Conservation (phyloP, 2,113 vertebrate genomes). For the Cnemophilus loriae region DNA sequence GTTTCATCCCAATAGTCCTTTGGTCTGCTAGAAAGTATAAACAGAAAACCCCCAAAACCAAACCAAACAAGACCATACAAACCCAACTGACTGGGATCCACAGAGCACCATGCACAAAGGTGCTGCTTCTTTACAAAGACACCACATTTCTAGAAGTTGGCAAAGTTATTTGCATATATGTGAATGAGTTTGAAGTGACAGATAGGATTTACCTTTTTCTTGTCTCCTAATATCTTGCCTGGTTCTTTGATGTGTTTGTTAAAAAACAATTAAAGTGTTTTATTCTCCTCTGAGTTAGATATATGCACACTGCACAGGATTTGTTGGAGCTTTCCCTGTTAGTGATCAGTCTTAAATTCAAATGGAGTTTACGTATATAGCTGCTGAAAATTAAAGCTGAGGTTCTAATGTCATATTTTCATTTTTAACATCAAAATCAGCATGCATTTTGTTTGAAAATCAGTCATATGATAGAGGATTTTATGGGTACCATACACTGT, state of each 20-base stretch:
- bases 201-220: neutral
- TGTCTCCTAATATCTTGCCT: neutral
- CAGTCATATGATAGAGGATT: neutral
- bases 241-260: neutral
- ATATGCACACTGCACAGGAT: neutral
- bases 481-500: neutral
- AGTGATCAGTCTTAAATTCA: neutral
- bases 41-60: neutral
- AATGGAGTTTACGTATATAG: neutral
- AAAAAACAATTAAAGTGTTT: neutral
- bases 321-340: neutral
- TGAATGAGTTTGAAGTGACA: neutral
- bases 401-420: neutral
- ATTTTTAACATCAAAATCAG: neutral
- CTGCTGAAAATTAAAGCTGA: neutral
- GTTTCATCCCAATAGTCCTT: neutral
- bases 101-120: neutral
- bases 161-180: neutral
- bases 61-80: neutral
- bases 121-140: neutral
- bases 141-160: neutral
- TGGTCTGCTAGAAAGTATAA: neutral
- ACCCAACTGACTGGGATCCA: fast-evolving
- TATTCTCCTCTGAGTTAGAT: neutral
- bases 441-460: neutral